Evolutionary conservation across 2,113 vertebrate genomes (phyloP).

Genomic region (Himantopus leucocephalus): DNA sequence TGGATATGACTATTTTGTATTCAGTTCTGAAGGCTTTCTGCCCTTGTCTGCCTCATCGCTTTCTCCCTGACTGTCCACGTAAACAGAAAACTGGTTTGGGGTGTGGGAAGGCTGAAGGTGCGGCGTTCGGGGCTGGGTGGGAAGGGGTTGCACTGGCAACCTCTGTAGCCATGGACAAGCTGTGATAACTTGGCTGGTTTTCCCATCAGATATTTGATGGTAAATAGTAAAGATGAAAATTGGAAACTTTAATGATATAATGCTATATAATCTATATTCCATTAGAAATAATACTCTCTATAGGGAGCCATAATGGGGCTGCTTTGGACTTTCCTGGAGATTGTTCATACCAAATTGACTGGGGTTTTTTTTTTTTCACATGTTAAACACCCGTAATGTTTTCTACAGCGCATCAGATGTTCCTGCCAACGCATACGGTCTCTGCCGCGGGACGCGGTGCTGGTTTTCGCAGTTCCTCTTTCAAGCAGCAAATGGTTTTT

Average conservation of each 20-base stretch:
- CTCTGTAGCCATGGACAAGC: not conserved
- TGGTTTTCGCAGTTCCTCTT: not conserved
- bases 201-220: not conserved
- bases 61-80: rapidly evolving
- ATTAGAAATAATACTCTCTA: not conserved
- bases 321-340: not conserved
- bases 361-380: not conserved
- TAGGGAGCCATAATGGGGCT: not conserved
- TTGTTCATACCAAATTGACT: not conserved
- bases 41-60: not conserved
- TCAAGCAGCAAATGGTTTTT: not conserved
- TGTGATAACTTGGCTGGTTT: not conserved
- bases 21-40: not conserved
- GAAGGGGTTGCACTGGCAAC: not conserved
- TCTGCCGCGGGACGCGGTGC: not conserved
- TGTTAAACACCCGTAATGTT: not conserved
- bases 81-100: not conserved
- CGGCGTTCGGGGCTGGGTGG: rapidly evolving
- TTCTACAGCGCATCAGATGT: not conserved
- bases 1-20: rapidly evolving
- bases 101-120: not conserved
- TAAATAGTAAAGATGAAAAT: not conserved
- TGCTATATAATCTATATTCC: not conserved
- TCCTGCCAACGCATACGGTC: not conserved
- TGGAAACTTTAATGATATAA: not conserved